Evolutionary conservation across 2,888 invertebrate genomes (phyloP).

Genomic region (Lasiommata megera): DNA sequence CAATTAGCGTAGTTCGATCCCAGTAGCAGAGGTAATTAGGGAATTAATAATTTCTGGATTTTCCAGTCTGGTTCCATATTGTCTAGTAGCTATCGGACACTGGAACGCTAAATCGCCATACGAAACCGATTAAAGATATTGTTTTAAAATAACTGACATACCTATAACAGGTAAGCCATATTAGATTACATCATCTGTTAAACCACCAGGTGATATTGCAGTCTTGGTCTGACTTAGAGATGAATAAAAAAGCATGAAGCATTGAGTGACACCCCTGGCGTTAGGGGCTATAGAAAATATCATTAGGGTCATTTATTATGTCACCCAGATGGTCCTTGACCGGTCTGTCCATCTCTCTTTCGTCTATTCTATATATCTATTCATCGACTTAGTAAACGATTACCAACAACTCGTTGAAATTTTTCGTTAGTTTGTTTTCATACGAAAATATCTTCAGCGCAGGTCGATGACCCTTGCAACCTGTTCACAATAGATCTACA

Average conservation of each 20-base stretch:
- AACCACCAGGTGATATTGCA: too few relatives aligned
- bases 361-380: not conserved
- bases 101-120: too few relatives aligned
- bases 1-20: too few relatives aligned
- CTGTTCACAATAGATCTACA: slow-evolving; percentile 23
- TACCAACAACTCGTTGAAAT: not conserved
- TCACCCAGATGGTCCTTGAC: not conserved
- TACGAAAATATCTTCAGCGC: slow-evolving; percentile 27
- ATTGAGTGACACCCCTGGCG: slow-evolving; percentile 1
- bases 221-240: too few relatives aligned
- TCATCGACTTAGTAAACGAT: not conserved
- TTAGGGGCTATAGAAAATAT: slow-evolving; percentile 21
- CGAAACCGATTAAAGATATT: too few relatives aligned
- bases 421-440: slow-evolving; percentile 28
- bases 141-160: too few relatives aligned
- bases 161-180: too few relatives aligned
- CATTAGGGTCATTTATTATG: slow-evolving; percentile 23
- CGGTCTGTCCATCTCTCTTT: not conserved
- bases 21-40: too few relatives aligned
- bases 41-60: too few relatives aligned
- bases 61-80: too few relatives aligned
- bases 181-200: too few relatives aligned
- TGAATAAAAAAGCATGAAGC: not conserved
- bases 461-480: slow-evolving; percentile 21
- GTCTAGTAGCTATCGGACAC: too few relatives aligned